Conservation (phyloP, 1,140 invertebrate genomes). For the Bombus turneri region DNA sequence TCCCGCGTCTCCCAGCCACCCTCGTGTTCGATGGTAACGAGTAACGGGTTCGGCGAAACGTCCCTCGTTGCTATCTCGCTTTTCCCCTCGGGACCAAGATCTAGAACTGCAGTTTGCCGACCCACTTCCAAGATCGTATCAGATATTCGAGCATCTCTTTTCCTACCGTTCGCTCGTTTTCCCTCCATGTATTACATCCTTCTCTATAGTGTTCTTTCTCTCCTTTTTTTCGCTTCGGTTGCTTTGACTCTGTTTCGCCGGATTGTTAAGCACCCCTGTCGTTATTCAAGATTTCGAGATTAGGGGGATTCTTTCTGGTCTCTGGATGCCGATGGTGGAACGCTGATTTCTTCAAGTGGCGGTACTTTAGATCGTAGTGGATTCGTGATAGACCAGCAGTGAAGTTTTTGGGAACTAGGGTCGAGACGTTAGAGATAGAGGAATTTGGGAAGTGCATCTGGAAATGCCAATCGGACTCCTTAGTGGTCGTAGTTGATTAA, state of each 20-base stretch:
- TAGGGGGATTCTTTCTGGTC: background rate
- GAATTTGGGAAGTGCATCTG: too few species aligned
- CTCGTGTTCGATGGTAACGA: slow-evolving; percentile 57
- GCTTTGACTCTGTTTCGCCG: background rate
- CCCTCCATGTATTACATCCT: background rate
- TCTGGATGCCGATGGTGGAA: background rate
- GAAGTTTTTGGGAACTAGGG: background rate
- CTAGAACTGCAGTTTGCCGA: slow-evolving; percentile 53
- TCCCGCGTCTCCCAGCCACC: slow-evolving; percentile 52
- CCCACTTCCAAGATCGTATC: slow-evolving; percentile 64
- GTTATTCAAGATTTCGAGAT: background rate
- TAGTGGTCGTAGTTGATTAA: background rate
- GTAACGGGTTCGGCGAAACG: slow-evolving; percentile 61
- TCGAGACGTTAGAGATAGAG: too few species aligned
- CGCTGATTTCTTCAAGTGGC: background rate
- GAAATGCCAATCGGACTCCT: background rate
- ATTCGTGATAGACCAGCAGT: background rate
- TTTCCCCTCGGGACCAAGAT: slow-evolving; percentile 57
- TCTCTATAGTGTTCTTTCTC: background rate
- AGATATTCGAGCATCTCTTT: slow-evolving; percentile 18
- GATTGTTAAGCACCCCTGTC: background rate
- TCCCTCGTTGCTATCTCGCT: slow-evolving; percentile 58
- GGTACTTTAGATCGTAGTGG: background rate
- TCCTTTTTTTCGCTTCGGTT: background rate
- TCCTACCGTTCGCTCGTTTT: slow-evolving; percentile 3